Evolutionary conservation across 2,888 invertebrate species (phyloP).

Genomic region (Ptychoptera albimana): DNA sequence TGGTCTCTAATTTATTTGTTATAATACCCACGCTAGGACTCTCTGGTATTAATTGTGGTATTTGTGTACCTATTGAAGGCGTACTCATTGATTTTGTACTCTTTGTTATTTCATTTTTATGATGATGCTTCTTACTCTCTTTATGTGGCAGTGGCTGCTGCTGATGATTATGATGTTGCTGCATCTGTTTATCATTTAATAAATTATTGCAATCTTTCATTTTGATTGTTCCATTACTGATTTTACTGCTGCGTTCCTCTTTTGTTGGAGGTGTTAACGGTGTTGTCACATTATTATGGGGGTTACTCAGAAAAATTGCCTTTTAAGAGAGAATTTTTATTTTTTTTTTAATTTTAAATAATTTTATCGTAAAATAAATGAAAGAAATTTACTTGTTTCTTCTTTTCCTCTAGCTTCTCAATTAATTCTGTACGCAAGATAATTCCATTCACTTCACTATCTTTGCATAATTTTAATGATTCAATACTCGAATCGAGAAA

Average conservation of each 20-base stretch:
- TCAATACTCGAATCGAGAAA: constrained; percentile 56
- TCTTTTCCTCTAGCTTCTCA: constrained; percentile 45
- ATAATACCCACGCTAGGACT: constrained; percentile 26
- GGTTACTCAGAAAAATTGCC: background rate
- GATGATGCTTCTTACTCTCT: background rate
- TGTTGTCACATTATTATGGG: background rate
- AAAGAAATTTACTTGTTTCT: constrained; percentile 28
- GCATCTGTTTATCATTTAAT: too few relatives aligned
- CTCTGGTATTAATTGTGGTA: constrained; percentile 23
- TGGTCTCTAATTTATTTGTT: constrained; percentile 19
- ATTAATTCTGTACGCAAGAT: constrained; percentile 41
- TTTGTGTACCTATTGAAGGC: constrained; percentile 22
- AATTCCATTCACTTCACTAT: constrained; percentile 29
- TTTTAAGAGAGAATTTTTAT: background rate
- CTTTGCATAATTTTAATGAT: constrained; percentile 34
- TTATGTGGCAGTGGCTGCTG: too few relatives aligned
- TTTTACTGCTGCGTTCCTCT: constrained; percentile 3
- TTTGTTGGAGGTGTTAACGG: background rate
- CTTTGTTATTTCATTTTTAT: constrained; percentile 24
- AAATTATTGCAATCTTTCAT: background rate
- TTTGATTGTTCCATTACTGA: constrained; percentile 7
- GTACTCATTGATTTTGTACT: constrained; percentile 31
- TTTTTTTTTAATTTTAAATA: background rate
- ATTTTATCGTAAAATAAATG: too few relatives aligned
- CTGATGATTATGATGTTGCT: too few relatives aligned